Base-by-base conservation (phyloP, 2,113 vertebrate species). In the Sinocyclocheilus rhinocerous region DNA sequence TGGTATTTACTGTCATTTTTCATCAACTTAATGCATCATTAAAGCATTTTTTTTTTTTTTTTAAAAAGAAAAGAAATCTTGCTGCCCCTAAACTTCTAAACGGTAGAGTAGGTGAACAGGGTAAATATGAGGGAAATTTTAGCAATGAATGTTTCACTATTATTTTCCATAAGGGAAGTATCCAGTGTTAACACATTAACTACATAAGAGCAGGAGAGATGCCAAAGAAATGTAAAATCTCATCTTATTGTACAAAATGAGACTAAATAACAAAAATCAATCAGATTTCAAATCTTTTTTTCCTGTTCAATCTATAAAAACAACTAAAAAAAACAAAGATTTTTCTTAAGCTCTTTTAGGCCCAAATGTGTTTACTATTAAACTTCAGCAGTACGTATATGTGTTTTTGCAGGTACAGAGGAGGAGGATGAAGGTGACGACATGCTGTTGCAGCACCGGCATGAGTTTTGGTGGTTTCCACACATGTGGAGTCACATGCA, bases 401-500 rank as follows among this genome's bases (percentile, higher is more conserved):
- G 2, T 76, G 7, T 63, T 4, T 50, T 24, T 87, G 2, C 88
- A 99, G 98, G 98, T 78, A 99, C 98, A 11, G 96, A 98, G 84
- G 97, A 99, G 90, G 98, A 99, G 90, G 97, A 99, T 73, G 95
- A 93, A 59, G 98, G 98, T 0, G 98, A 99, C 12, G 98, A 99
- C 94, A 98, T 97, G 98, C 94, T 99, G 89, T 95, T 99, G 67
- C 94, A 95, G 73, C 96, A 99, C 93, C 95, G 96, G 86, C 95
- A 92, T 81, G 97, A 99, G 89, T 98, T 99, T 93, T 99, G 98
- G 98, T 99, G 98, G 98, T 99, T 99, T 81, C 98, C 98, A 52
- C 98, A 99, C 91, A 99, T 99, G 98, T 99, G 98, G 98, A 99
- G 97, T 91, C 98, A 99, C 93, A 99, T 98, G 98, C 98, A 99